Percentiles rank a stretch among this genome's conserved stretches.
Conservation (phyloP, 2,113 vertebrate genomes). For the Lycocorax pyrrhopterus region DNA sequence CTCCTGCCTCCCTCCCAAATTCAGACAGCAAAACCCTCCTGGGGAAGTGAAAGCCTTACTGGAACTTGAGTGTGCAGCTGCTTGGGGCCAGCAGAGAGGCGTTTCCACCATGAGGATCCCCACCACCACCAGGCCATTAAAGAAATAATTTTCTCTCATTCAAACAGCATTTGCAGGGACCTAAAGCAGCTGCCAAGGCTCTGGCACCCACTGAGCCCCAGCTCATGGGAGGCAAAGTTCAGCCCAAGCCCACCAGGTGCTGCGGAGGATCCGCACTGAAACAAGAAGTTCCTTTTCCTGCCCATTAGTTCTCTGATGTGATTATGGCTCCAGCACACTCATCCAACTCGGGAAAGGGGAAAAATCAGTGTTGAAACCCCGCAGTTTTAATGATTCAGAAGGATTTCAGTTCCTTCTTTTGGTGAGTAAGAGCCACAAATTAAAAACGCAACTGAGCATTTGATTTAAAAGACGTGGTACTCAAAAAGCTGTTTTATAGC, state of each 20-base stretch:
- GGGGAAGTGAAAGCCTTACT: neutral
- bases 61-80: neutral
- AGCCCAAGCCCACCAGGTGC: rapidly evolving
- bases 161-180: neutral
- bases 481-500: neutral
- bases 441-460: rapidly evolving
- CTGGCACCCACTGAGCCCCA: neutral
- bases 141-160: neutral
- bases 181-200: neutral
- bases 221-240: neutral
- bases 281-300: neutral
- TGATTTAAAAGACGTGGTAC: rapidly evolving
- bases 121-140: rapidly evolving
- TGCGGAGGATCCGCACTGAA: neutral
- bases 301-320: neutral
- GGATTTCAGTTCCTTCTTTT: neutral
- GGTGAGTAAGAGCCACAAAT: neutral
- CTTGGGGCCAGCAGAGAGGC: neutral
- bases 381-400: neutral
- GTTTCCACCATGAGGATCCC: neutral
- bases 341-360: neutral
- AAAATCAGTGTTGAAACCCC: neutral
- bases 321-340: neutral
- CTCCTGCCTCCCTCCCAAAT: neutral
- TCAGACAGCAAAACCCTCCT: neutral